phyloP scores from a whole-genome alignment of 2,113 vertebrate genomes.

The Litocranius walleri region DNA sequence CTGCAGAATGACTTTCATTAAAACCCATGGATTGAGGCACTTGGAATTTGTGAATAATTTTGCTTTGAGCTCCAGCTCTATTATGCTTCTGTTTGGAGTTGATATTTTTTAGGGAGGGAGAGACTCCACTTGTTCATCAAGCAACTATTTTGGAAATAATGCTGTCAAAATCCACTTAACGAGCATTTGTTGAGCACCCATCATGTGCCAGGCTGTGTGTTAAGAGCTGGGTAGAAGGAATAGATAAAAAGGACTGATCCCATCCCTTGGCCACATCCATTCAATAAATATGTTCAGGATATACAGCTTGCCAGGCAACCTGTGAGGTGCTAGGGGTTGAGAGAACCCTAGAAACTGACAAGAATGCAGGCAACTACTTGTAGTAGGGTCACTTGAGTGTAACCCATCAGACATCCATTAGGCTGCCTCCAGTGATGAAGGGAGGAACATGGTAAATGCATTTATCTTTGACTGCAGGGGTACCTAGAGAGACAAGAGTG shows the following conservation, averaged over 20 bases:
- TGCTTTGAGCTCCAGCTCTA: slow-evolving; percentile 63
- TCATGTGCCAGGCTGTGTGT: background rate
- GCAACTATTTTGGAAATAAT: slow-evolving; percentile 54
- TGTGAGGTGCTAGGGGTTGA: background rate
- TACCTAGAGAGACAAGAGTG: background rate
- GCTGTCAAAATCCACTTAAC: background rate
- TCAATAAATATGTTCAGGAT: background rate
- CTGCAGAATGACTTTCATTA: slow-evolving; percentile 70
- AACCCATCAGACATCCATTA: background rate
- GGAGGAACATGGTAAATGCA: background rate
- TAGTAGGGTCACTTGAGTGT: background rate
- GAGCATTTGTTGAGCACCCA: slow-evolving; percentile 40
- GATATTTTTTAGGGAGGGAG: slow-evolving; percentile 25
- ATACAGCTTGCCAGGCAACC: background rate
- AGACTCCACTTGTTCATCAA: slow-evolving; percentile 47
- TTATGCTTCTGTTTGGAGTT: slow-evolving; percentile 61
- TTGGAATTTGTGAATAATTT: slow-evolving; percentile 68
- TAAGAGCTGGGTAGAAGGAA: background rate
- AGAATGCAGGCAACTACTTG: background rate
- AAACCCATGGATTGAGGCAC: slow-evolving; percentile 58
- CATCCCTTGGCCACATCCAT: background rate
- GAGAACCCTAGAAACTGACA: background rate
- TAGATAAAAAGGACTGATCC: background rate
- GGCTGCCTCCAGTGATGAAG: background rate
- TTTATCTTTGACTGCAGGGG: background rate